Conservation (phyloP, 2,888 invertebrate species). For the Sesia apiformis region DNA sequence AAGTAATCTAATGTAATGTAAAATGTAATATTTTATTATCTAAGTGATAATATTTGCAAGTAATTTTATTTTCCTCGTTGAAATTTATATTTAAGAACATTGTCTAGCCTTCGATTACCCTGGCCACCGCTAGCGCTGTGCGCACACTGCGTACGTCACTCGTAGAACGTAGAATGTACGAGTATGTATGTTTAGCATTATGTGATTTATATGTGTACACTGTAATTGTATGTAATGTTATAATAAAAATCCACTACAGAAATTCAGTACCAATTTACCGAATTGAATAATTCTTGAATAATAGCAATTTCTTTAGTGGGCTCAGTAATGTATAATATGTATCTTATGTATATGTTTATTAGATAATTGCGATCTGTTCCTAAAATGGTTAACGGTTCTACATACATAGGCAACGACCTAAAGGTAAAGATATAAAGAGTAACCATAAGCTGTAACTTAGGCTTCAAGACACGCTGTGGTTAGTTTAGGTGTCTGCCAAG, state of each 20-base stretch:
- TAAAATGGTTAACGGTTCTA: constrained; percentile 46
- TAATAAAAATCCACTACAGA: background rate
- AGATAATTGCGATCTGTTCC: constrained; percentile 70
- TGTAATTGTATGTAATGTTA: background rate
- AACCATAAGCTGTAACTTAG: background rate
- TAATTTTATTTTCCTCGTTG: too few relatives aligned
- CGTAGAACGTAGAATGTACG: too few relatives aligned
- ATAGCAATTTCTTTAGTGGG: background rate
- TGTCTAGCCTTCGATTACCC: too few relatives aligned
- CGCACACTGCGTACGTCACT: too few relatives aligned
- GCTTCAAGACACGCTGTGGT: background rate
- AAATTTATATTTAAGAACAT: too few relatives aligned
- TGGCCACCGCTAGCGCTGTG: too few relatives aligned
- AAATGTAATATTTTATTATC: too few relatives aligned
- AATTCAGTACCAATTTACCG: background rate
- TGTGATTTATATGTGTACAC: too few relatives aligned
- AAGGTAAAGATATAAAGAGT: too few relatives aligned
- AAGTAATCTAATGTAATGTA: too few relatives aligned
- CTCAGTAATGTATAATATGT: background rate
- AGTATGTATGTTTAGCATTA: too few relatives aligned
- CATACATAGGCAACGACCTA: background rate
- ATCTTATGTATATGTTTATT: constrained; percentile 27
- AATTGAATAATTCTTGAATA: background rate
- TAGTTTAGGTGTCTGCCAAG: constrained; percentile 11
- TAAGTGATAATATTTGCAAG: too few relatives aligned